phyloP scores from a whole-genome alignment of 2,888 invertebrate species.

The Melanophora roralis region DNA sequence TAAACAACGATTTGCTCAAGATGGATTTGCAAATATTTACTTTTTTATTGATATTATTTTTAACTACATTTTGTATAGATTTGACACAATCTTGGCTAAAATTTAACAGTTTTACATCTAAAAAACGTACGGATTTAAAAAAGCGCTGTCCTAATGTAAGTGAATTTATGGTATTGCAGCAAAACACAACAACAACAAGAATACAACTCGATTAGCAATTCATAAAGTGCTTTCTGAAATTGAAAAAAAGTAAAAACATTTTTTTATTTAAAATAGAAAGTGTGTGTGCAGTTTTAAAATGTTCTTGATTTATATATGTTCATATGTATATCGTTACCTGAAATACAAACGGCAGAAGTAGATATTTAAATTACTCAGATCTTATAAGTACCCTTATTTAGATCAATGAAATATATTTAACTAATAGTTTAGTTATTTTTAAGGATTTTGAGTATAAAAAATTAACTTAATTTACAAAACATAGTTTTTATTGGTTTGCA shows the following conservation, averaged over 20 bases:
- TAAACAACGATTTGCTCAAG: background rate
- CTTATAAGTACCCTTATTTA: no score
- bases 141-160: slow-evolving; percentile 71
- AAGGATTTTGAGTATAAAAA: no score
- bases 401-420: no score
- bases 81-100: slow-evolving; percentile 66
- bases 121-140: slow-evolving; percentile 70
- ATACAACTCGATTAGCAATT: slow-evolving; percentile 25
- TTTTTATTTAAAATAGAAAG: slow-evolving; percentile 55
- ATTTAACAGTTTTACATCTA: slow-evolving; percentile 68
- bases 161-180: slow-evolving; percentile 4
- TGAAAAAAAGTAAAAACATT: background rate
- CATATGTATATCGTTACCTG: no score
- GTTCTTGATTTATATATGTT: slow-evolving; percentile 45
- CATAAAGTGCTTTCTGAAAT: slow-evolving; percentile 27
- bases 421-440: no score
- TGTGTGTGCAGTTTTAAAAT: slow-evolving; percentile 44
- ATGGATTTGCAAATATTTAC: slow-evolving; percentile 21
- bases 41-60: slow-evolving; percentile 16
- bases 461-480: no score
- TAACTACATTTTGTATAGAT: slow-evolving; percentile 51
- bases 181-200: background rate
- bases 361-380: no score
- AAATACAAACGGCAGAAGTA: no score
- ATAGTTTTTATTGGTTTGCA: no score